Evolutionary conservation across 2,797 vertebrate genomes (phyloP).

Genomic region (Scolopax rusticola): DNA sequence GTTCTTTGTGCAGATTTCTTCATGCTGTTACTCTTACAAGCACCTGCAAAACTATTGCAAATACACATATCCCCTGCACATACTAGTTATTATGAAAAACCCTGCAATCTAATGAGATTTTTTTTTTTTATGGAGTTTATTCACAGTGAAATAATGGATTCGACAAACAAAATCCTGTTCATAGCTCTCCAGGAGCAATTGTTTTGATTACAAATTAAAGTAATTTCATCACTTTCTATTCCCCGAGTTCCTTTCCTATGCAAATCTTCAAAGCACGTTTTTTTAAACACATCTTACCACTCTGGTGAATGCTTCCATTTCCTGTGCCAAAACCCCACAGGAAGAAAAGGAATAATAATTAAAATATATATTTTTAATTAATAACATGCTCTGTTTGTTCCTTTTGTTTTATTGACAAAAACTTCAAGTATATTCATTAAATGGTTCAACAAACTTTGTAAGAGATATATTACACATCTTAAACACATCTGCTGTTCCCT

Average conservation of each 20-base stretch:
- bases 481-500: neutral
- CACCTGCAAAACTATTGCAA: neutral
- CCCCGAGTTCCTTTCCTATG: neutral
- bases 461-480: neutral
- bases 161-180: neutral
- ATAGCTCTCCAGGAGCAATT: neutral
- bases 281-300: neutral
- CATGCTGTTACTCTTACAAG: neutral
- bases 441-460: neutral
- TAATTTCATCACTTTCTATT: neutral
- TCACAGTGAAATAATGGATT: neutral
- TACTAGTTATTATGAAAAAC: neutral
- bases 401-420: neutral
- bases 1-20: neutral
- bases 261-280: neutral
- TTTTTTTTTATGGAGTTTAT: neutral
- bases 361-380: neutral
- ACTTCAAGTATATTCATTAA: neutral
- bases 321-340: neutral
- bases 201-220: conserved; percentile 28
- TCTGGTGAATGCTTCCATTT: neutral
- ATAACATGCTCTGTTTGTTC: neutral
- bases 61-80: neutral
- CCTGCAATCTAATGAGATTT: neutral
- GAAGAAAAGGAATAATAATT: conserved; percentile 9